Conservation (phyloP, 2,113 vertebrate species). For the Pterocles orientalis region DNA sequence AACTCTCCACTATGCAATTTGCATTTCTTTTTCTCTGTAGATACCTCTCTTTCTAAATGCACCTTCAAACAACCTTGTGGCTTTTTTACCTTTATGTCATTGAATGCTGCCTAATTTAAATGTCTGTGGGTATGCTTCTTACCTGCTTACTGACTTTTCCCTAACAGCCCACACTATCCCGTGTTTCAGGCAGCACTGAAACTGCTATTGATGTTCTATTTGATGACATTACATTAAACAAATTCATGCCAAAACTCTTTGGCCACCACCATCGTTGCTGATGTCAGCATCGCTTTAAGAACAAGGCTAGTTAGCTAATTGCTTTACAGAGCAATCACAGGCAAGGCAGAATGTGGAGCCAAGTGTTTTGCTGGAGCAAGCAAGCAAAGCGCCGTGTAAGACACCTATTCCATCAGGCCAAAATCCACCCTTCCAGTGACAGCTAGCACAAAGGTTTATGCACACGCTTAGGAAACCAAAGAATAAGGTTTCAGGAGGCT, state of each 20-base stretch:
- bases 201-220: not conserved
- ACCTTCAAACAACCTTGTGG: not conserved
- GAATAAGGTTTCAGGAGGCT: not conserved
- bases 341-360: not conserved
- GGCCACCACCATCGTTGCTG: slow-evolving; percentile 39
- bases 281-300: slow-evolving; percentile 49
- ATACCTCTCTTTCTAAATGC: not conserved
- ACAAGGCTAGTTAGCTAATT: slow-evolving; percentile 65
- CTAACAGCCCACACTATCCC: not conserved
- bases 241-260: slow-evolving; percentile 35
- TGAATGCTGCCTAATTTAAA: not conserved
- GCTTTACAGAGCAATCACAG: slow-evolving; percentile 27
- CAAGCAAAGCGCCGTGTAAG: not conserved
- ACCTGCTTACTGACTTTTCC: not conserved
- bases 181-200: not conserved
- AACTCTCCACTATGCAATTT: not conserved
- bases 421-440: not conserved
- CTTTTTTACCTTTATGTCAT: not conserved
- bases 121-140: not conserved
- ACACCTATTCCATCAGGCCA: not conserved
- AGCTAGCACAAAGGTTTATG: not conserved
- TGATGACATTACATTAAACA: slow-evolving; percentile 49
- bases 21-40: not conserved
- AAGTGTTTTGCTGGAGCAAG: slow-evolving; percentile 22
- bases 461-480: not conserved